These are phyloP conservation scores for Sinocyclocheilus grahami DNA, from an alignment of 2,113 vertebrate genomes.

Conservation along the genomic window DNA sequence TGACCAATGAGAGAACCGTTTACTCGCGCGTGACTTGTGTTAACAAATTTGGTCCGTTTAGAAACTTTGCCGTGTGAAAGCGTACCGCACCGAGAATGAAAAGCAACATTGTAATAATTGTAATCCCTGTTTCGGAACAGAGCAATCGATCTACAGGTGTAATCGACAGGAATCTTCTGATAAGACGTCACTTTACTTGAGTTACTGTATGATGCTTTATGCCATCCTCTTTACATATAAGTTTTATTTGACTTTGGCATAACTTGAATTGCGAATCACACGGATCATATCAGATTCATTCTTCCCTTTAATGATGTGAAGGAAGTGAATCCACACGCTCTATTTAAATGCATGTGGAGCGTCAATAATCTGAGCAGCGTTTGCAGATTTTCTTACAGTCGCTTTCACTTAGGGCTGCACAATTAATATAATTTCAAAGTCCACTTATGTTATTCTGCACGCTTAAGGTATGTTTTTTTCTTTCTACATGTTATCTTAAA, in stretches of 20 bases:
- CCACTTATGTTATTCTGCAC: too few relatives aligned
- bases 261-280: neutral
- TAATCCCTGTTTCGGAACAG: too few relatives aligned
- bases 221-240: neutral
- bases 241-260: neutral
- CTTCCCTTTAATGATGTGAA: neutral
- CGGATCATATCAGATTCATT: neutral
- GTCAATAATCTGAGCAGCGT: neutral
- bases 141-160: neutral
- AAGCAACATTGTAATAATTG: too few relatives aligned
- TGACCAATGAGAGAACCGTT: too few relatives aligned
- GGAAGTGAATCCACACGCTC: neutral
- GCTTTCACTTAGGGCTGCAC: neutral
- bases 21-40: too few relatives aligned
- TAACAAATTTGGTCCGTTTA: too few relatives aligned
- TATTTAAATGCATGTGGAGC: neutral
- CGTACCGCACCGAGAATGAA: too few relatives aligned
- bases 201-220: neutral
- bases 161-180: neutral
- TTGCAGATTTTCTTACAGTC: neutral
- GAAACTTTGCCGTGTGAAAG: too few relatives aligned
- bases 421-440: too few relatives aligned
- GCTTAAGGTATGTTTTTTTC: too few relatives aligned
- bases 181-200: too few relatives aligned
- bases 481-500: too few relatives aligned